Percentiles rank a stretch among this genome's conserved stretches.
phyloP scores from a whole-genome alignment of 2,888 invertebrate species.

The Zele albiditarsus region DNA sequence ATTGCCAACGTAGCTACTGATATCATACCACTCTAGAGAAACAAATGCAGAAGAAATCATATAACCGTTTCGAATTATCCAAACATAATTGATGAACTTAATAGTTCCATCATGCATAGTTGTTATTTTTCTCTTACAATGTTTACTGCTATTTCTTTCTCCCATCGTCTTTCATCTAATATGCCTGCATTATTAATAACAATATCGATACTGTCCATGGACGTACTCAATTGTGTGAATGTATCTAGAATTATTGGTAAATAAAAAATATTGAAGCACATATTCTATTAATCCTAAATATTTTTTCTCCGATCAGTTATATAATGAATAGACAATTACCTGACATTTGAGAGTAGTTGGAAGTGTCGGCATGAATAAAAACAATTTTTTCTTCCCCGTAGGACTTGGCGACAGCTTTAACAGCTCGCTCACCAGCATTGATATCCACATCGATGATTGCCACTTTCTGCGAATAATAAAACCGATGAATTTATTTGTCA shows the following conservation, averaged over 20 bases:
- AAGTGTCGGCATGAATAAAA: conserved; percentile 63
- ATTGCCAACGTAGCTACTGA: conserved; percentile 68
- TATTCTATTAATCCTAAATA: neutral
- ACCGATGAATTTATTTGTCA: neutral
- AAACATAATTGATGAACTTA: conserved; percentile 5
- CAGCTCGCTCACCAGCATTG: conserved; percentile 52
- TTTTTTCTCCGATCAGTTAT: too few relatives aligned
- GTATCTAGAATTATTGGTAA: conserved; percentile 74
- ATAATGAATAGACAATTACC: conserved; percentile 52
- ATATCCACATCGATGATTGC: conserved; percentile 63
- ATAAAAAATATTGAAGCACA: neutral
- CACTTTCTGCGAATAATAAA: conserved; percentile 56
- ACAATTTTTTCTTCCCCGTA: conserved; percentile 59
- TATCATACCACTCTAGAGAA: conserved; percentile 62
- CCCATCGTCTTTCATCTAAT: conserved; percentile 84
- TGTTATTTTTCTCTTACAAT: conserved; percentile 75
- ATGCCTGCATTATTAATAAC: conserved; percentile 88
- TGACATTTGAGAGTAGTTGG: conserved; percentile 55
- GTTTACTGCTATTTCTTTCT: conserved; percentile 83
- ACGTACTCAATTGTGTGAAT: conserved; percentile 80
- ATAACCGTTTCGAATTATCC: neutral
- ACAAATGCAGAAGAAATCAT: neutral
- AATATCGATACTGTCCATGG: conserved; percentile 82
- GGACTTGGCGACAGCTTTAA: conserved; percentile 59
- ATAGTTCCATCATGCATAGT: neutral